phyloP scores from a whole-genome alignment of 2,797 vertebrate species.

The Spheniscus humboldti region DNA sequence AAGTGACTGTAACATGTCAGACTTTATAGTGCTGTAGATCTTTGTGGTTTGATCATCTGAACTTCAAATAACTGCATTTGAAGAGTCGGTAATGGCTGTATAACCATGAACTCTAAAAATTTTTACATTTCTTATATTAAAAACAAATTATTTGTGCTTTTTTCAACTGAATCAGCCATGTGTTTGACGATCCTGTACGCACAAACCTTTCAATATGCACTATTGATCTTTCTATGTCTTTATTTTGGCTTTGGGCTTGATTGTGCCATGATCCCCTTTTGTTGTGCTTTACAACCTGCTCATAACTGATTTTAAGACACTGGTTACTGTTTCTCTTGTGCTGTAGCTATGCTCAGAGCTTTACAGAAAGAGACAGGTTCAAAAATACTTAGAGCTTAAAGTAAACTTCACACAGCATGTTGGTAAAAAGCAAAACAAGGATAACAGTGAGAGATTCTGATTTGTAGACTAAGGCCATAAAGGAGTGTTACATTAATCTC shows the following conservation, averaged over 20 bases:
- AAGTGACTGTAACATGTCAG: background rate
- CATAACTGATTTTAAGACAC: background rate
- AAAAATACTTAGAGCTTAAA: slow-evolving; percentile 8
- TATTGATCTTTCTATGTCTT: background rate
- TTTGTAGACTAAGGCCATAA: background rate
- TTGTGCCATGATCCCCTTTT: background rate
- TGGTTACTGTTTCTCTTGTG: background rate
- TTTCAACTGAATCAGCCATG: background rate
- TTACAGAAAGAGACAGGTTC: background rate
- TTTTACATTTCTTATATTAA: background rate
- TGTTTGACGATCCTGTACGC: background rate
- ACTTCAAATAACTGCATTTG: background rate
- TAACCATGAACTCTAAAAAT: background rate
- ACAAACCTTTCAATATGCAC: background rate
- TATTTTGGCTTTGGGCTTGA: background rate
- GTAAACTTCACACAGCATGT: background rate
- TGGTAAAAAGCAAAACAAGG: background rate
- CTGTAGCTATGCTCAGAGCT: background rate
- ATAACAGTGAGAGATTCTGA: background rate
- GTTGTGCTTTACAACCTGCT: background rate
- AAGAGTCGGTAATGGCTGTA: background rate
- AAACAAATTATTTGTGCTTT: background rate
- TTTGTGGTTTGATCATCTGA: background rate
- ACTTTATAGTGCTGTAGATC: background rate
- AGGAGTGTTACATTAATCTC: background rate